phyloP scores from a whole-genome alignment of 92 coral and sea anemone genomes.

The Nematostella vectensis region DNA sequence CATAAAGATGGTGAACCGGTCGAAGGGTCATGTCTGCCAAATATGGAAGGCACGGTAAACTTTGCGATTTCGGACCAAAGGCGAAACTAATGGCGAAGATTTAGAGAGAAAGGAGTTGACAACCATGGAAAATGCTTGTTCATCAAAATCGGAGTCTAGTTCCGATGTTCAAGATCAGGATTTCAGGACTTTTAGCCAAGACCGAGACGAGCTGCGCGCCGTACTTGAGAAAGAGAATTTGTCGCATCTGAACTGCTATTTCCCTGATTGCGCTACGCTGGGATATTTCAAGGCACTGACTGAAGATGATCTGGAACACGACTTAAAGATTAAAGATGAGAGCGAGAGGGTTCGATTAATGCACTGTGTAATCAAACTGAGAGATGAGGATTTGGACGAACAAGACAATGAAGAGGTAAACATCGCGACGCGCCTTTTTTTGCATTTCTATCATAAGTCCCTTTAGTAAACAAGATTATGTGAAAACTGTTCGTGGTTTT shows the following conservation, averaged over 20 bases:
- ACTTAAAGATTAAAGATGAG: conserved; percentile 62
- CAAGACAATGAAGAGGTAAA: conserved; percentile 37
- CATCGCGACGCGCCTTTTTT: neutral
- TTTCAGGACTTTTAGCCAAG: conserved; percentile 47
- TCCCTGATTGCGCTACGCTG: conserved; percentile 64
- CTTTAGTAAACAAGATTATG: too few relatives aligned
- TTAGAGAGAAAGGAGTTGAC: neutral
- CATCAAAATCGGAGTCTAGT: neutral
- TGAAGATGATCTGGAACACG: conserved; percentile 94
- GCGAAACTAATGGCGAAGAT: neutral
- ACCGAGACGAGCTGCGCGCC: conserved; percentile 55
- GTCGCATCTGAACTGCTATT: conserved; percentile 55
- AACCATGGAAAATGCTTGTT: neutral
- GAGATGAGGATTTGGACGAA: conserved; percentile 82
- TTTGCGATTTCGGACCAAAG: neutral
- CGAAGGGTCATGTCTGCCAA: neutral
- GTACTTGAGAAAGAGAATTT: conserved; percentile 71
- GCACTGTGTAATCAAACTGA: conserved; percentile 57
- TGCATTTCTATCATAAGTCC: too few relatives aligned
- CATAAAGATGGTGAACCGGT: neutral
- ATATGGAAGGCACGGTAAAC: neutral
- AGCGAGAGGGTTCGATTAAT: conserved; percentile 68
- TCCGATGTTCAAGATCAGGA: conserved; percentile 14
- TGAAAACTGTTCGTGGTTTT: too few relatives aligned
- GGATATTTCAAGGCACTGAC: conserved; percentile 65